Evolutionary conservation across 2,888 invertebrate genomes (phyloP).

Genomic region (Clanis bilineata): DNA sequence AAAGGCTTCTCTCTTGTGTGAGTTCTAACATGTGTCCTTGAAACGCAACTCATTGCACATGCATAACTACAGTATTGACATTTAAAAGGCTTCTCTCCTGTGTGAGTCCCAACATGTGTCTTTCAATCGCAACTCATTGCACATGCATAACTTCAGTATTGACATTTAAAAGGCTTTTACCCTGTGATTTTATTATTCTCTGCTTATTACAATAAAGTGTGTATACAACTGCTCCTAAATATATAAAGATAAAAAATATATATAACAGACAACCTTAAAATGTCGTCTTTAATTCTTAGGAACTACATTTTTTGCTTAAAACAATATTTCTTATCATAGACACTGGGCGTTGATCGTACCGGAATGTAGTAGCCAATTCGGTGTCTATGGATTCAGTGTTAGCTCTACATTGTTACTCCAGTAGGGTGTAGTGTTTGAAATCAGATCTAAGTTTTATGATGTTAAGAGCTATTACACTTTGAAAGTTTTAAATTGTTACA

Average conservation of each 20-base stretch:
- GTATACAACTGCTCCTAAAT: constrained; percentile 23
- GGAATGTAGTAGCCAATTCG: not conserved
- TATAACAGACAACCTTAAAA: constrained; percentile 31
- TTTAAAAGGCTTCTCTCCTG: too few species aligned
- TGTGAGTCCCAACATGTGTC: too few species aligned
- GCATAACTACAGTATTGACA: too few species aligned
- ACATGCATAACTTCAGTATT: too few species aligned
- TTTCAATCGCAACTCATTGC: too few species aligned
- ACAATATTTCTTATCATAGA: not conserved
- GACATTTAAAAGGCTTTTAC: too few species aligned
- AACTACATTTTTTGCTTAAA: constrained; percentile 33
- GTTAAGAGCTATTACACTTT: not conserved
- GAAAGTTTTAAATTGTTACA: not conserved
- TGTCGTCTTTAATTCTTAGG: constrained; percentile 32
- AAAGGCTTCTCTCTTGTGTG: too few species aligned
- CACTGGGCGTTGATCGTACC: not conserved
- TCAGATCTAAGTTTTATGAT: not conserved
- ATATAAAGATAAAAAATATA: constrained; percentile 41
- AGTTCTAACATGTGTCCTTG: too few species aligned
- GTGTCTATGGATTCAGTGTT: not conserved
- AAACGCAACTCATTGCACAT: too few species aligned
- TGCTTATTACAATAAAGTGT: too few species aligned
- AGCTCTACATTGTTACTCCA: not conserved
- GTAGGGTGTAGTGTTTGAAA: not conserved
- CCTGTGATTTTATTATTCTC: too few species aligned